A percentile compares a stretch with the other conserved stretches of the same genome.
phyloP scores from a whole-genome alignment of 2,113 vertebrate genomes.

The Pandion haliaetus region DNA sequence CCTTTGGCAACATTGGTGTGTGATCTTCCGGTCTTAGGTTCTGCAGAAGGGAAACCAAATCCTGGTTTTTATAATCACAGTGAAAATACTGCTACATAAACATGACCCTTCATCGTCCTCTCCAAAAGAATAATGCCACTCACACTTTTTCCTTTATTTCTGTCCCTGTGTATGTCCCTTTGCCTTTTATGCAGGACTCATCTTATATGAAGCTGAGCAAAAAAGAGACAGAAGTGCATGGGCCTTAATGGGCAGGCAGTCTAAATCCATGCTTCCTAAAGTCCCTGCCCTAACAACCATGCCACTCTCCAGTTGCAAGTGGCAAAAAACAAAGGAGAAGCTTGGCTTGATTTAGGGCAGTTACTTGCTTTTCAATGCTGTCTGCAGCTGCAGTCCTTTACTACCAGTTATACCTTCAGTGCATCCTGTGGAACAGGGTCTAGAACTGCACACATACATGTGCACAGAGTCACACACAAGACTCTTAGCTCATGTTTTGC shows the following conservation, averaged over 20 bases:
- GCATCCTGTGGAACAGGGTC: neutral
- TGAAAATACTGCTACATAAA: neutral
- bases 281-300: neutral
- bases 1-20: neutral
- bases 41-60: neutral
- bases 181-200: rapidly evolving
- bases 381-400: neutral
- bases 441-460: neutral
- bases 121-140: neutral
- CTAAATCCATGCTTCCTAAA: neutral
- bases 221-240: neutral
- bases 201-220: neutral
- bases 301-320: neutral
- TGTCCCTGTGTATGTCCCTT: neutral
- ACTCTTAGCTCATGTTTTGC: neutral
- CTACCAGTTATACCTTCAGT: neutral
- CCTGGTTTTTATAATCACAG: neutral
- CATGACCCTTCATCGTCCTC: neutral
- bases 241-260: neutral
- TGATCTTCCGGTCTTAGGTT: neutral
- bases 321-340: neutral
- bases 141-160: neutral
- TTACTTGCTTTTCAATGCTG: neutral
- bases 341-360: neutral
- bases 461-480: neutral